These are phyloP conservation scores for Dolichopus griseipennis DNA, from an alignment of 2,888 invertebrate species.

Conservation along the genomic window DNA sequence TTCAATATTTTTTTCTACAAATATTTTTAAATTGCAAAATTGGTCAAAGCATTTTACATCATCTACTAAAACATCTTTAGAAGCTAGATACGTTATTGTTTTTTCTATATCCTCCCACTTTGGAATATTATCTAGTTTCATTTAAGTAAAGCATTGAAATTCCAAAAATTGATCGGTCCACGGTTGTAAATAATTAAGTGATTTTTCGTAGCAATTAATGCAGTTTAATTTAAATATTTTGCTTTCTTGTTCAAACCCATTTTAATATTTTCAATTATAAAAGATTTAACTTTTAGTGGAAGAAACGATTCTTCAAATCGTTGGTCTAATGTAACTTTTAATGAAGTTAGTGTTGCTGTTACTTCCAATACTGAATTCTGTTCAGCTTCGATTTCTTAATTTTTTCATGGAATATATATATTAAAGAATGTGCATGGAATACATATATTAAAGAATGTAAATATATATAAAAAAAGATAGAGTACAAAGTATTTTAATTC, in stretches of 20 bases:
- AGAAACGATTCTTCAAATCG: not conserved
- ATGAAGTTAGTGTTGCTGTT: not conserved
- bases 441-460: slow-evolving; percentile 2
- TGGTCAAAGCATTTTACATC: slow-evolving; percentile 9
- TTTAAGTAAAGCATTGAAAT: not conserved
- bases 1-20: slow-evolving; percentile 8
- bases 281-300: slow-evolving; percentile 8
- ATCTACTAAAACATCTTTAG: not conserved
- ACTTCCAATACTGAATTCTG: slow-evolving; percentile 9
- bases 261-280: not conserved
- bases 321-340: not conserved
- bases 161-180: slow-evolving; percentile 11
- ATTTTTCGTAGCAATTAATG: slow-evolving; percentile 2
- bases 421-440: not conserved
- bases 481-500: not conserved
- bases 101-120: not conserved
- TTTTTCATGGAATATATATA: no score
- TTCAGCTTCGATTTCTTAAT: no score
- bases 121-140: slow-evolving; percentile 4
- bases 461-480: slow-evolving; percentile 9
- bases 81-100: no score
- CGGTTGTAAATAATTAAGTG: slow-evolving; percentile 9
- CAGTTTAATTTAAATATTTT: not conserved
- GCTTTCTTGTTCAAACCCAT: not conserved
- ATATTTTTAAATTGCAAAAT: slow-evolving; percentile 10